phyloP scores from a whole-genome alignment of 1,140 invertebrate genomes.

The Carposina sasakii region DNA sequence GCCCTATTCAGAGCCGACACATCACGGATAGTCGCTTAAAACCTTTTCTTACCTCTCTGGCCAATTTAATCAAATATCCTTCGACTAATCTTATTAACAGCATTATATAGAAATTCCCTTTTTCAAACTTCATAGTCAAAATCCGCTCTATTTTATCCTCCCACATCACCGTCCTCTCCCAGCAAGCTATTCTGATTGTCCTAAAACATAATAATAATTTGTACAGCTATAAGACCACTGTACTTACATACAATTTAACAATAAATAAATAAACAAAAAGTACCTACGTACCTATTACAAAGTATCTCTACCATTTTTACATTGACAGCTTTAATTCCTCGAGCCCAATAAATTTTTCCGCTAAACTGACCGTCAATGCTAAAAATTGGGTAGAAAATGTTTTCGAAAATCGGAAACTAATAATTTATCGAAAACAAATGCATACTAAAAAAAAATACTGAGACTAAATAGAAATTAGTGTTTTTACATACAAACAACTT shows the following conservation, averaged over 20 bases:
- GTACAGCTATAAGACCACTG: not conserved
- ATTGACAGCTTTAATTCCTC: no score
- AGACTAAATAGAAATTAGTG: no score
- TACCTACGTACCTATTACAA: not conserved
- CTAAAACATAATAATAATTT: constrained; percentile 17
- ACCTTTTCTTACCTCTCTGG: constrained; percentile 34
- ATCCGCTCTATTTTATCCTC: constrained; percentile 49
- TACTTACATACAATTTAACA: not conserved
- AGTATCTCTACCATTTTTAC: not conserved
- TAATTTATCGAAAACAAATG: no score
- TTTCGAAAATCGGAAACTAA: no score
- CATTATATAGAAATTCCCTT: constrained; percentile 45
- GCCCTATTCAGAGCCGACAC: not conserved
- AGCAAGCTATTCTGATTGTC: constrained; percentile 51
- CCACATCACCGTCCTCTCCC: constrained; percentile 59
- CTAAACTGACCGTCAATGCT: no score
- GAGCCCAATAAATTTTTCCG: no score
- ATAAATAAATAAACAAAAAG: not conserved
- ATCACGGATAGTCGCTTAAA: not conserved
- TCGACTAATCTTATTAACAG: constrained; percentile 55
- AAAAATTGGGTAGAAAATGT: no score
- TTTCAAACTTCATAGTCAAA: constrained; percentile 25
- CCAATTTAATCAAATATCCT: constrained; percentile 54
- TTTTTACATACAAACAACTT: no score
- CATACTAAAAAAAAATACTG: no score